Conservation (phyloP, 2,797 vertebrate genomes). For the Helicolenus hilgendorfi region DNA sequence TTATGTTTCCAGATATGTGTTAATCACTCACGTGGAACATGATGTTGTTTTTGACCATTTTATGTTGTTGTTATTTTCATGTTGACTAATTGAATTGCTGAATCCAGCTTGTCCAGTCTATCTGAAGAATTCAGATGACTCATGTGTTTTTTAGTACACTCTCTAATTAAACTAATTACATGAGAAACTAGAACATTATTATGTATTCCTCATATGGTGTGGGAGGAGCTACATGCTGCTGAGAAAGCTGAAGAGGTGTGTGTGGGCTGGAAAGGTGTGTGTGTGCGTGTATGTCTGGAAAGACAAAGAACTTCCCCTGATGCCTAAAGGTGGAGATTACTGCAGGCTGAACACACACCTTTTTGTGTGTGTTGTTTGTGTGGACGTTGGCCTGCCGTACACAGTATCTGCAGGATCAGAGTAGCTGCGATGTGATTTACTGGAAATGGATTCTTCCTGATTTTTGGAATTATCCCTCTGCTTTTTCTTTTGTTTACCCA, state of each 20-base stretch:
- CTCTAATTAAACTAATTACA: background rate
- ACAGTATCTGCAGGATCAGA: constrained; percentile 24
- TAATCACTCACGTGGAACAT: background rate
- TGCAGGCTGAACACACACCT: constrained; percentile 48
- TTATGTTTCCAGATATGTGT: background rate
- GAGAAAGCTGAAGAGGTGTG: constrained; percentile 7
- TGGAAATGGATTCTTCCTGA: constrained; percentile 40
- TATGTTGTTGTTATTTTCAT: background rate
- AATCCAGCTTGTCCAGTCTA: background rate
- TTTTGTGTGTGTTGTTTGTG: constrained; percentile 13
- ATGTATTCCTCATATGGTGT: constrained; percentile 1
- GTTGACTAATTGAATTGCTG: background rate
- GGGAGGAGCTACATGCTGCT: constrained; percentile 52
- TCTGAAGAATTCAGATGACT: background rate
- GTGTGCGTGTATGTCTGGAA: constrained; percentile 22
- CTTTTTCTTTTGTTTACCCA: background rate
- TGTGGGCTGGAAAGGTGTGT: constrained; percentile 1
- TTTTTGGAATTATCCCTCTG: background rate
- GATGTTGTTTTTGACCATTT: background rate
- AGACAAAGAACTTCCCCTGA: constrained; percentile 49
- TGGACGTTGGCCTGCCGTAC: constrained; percentile 57
- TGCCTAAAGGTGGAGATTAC: constrained; percentile 53
- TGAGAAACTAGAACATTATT: background rate
- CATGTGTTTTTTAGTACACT: background rate
- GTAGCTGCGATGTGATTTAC: background rate